These are phyloP conservation scores for Panulirus ornatus DNA, from an alignment of 1,140 invertebrate species.

Conservation along the genomic window DNA sequence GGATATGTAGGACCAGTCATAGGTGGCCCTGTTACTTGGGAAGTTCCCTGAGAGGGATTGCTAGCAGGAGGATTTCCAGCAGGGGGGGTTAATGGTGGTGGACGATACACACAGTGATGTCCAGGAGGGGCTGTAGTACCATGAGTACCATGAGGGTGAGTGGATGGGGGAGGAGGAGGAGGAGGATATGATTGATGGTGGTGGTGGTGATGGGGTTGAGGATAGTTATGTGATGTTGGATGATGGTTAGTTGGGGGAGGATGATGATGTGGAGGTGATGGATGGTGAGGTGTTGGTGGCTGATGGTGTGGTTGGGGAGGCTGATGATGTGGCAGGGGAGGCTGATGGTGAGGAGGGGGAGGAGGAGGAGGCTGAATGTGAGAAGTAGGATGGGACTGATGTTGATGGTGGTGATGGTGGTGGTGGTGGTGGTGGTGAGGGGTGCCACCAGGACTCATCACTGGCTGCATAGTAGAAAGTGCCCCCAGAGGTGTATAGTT, in stretches of 20 bases:
- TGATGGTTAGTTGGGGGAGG: conserved; percentile 74
- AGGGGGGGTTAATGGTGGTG: conserved; percentile 44
- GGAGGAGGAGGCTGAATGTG: conserved; percentile 43
- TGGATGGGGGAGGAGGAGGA: conserved; percentile 73
- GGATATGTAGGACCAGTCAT: conserved; percentile 43
- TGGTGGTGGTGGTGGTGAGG: conserved; percentile 56
- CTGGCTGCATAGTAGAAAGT: conserved; percentile 90
- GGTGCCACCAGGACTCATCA: conserved; percentile 63
- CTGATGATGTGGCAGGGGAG: conserved; percentile 31
- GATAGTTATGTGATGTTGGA: conserved; percentile 69
- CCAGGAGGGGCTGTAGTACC: conserved; percentile 37
- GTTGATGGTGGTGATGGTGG: conserved; percentile 48
- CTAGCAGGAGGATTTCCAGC: conserved; percentile 5
- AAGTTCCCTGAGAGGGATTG: conserved; percentile 31
- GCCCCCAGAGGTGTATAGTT: conserved; percentile 88
- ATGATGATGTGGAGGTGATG: conserved; percentile 77
- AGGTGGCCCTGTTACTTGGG: conserved; percentile 5
- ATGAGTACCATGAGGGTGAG: conserved; percentile 17
- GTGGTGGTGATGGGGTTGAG: conserved; percentile 79
- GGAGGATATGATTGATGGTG: conserved; percentile 76
- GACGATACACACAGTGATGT: conserved; percentile 59
- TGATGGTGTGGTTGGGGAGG: conserved; percentile 80
- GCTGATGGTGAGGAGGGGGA: conserved; percentile 41
- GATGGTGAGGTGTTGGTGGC: conserved; percentile 82
- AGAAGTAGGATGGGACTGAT: conserved; percentile 22